These are phyloP conservation scores for Amphipoea oculea DNA, from an alignment of 2,888 invertebrate genomes.

Conservation along the genomic window DNA sequence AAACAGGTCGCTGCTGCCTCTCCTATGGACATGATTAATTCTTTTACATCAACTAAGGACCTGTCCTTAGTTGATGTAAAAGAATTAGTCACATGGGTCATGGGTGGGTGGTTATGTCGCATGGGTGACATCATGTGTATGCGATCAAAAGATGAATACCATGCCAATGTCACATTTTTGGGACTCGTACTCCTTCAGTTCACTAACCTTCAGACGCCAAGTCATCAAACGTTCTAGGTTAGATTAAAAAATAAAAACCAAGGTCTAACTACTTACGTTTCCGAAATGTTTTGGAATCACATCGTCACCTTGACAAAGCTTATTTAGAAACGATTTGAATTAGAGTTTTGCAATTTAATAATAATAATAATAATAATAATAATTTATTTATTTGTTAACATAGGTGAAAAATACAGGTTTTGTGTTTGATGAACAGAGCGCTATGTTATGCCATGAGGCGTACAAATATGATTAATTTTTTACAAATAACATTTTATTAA, in stretches of 20 bases:
- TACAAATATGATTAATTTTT: too few relatives aligned
- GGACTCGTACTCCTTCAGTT: background rate
- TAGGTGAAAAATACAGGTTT: too few relatives aligned
- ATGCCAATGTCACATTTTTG: background rate
- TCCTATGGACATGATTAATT: background rate
- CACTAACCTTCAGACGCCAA: slow-evolving; percentile 4
- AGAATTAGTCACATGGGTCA: too few relatives aligned
- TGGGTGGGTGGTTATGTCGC: too few relatives aligned
- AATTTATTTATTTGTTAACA: too few relatives aligned
- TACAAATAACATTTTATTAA: too few relatives aligned
- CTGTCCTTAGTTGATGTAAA: too few relatives aligned
- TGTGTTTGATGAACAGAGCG: too few relatives aligned
- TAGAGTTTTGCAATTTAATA: slow-evolving; percentile 14
- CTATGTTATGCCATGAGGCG: too few relatives aligned
- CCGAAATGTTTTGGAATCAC: slow-evolving; percentile 22
- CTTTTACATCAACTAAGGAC: background rate
- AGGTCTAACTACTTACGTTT: slow-evolving; percentile 7
- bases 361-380: too few relatives aligned
- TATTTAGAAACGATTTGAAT: slow-evolving; percentile 7
- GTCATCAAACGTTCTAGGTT: background rate
- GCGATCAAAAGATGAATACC: background rate
- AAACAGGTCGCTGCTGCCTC: background rate
- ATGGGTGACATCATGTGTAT: background rate
- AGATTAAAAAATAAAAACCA: background rate
- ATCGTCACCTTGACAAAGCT: slow-evolving; percentile 36